Evolutionary conservation across 2,797 vertebrate species (phyloP).

Genomic region (Mastacembelus armatus): DNA sequence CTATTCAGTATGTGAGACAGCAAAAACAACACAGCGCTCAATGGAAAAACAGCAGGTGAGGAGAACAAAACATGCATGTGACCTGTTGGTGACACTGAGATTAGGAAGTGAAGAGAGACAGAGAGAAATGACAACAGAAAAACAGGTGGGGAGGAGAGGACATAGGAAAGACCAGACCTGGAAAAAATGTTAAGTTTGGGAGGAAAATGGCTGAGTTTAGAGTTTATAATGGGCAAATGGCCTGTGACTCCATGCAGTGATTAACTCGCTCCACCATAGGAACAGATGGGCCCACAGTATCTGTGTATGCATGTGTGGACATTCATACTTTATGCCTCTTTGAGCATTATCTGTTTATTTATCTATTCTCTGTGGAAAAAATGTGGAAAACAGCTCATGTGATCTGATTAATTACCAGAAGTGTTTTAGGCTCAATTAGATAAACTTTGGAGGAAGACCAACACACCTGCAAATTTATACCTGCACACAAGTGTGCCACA

Average conservation of each 20-base stretch:
- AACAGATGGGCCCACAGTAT: conserved; percentile 83
- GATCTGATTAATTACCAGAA: conserved; percentile 37
- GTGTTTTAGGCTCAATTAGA: conserved; percentile 22
- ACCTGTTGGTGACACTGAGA: conserved; percentile 40
- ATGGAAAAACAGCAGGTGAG: conserved; percentile 37
- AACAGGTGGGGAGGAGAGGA: conserved; percentile 45
- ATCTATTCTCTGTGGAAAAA: conserved; percentile 42
- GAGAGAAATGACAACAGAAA: conserved; percentile 43
- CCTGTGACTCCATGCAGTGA: conserved; percentile 79
- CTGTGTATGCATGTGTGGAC: conserved; percentile 70
- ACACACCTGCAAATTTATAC: conserved; percentile 10
- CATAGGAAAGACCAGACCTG: conserved; percentile 42
- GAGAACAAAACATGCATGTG: conserved; percentile 41
- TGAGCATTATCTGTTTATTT: conserved; percentile 66
- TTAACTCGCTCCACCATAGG: conserved; percentile 82
- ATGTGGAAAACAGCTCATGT: conserved; percentile 31
- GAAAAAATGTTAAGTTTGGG: conserved; percentile 25
- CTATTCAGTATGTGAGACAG: conserved; percentile 14
- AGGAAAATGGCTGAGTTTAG: conserved; percentile 66
- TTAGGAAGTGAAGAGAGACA: conserved; percentile 40
- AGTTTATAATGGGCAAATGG: conserved; percentile 65
- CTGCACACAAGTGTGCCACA: background rate
- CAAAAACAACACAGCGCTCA: conserved; percentile 6
- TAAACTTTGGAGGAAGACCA: conserved; percentile 11
- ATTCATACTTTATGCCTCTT: conserved; percentile 69